Evolutionary conservation across 2,797 vertebrate genomes (phyloP).

Genomic region (Xiphophorus birchmanni): DNA sequence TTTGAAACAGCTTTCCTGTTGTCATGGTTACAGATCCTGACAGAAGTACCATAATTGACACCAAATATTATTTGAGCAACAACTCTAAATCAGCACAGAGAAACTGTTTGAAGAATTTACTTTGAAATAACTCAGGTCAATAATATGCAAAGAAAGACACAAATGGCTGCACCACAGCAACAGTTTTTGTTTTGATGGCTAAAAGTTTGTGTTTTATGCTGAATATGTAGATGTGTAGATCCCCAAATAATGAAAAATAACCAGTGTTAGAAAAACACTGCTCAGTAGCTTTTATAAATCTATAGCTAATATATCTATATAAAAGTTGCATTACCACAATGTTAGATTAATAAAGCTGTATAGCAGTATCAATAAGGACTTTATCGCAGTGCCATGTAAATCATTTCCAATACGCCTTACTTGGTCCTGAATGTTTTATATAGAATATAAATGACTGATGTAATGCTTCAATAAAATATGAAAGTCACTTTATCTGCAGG

Average conservation of each 20-base stretch:
- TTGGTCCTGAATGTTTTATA: neutral
- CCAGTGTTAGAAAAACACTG: neutral
- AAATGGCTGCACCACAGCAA: neutral
- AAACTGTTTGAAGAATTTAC: neutral
- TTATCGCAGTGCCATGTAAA: neutral
- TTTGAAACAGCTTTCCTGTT: neutral
- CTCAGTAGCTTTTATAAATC: neutral
- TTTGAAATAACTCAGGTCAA: neutral
- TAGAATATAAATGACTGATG: neutral
- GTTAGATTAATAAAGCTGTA: neutral
- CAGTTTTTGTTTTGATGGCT: neutral
- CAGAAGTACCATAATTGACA: neutral
- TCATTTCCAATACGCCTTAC: neutral
- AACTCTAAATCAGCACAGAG: neutral
- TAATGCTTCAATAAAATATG: neutral
- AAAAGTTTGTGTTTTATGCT: neutral
- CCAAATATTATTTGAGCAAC: neutral
- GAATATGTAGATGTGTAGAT: neutral
- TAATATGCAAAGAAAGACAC: neutral
- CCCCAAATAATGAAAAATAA: neutral
- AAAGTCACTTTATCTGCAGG: neutral
- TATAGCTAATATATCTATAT: too few species aligned
- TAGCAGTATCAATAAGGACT: neutral
- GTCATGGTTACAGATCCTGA: conserved; percentile 8
- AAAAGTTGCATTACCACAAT: neutral